Base-by-base conservation (phyloP, 2,888 invertebrate species). In the Ectemnius cavifrons region DNA sequence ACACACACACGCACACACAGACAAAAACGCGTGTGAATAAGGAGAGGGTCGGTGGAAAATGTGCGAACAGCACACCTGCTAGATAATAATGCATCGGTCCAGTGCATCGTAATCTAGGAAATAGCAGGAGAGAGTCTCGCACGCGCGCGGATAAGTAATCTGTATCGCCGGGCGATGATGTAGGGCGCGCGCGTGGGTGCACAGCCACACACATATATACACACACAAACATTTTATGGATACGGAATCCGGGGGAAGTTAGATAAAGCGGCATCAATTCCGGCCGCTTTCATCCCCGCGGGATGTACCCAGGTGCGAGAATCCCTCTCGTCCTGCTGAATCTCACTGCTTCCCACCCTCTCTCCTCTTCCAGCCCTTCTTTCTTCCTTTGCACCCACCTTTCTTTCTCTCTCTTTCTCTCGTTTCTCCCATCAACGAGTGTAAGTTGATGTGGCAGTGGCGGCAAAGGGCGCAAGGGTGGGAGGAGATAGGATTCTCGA, bases 241-340 rank as follows among this genome's bases (percentile, higher is more conserved):
- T 60, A 61, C 63, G 60, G 57, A 63, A 62, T 65, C 37, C 65
- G 37, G 23, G 23, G 73, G 23, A 58, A 61, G 71, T 73, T 73
- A 64, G 64, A 80, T 78, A 78, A 75, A 82, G 81, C 70, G 75
- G 60, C 64, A 62, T 67, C 76, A 71, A 63, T 69, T 70, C 64
- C 28, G 67, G 67, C 28, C 47, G 64, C 61, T 37, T n/a, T 37
- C 63, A 23, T 14, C 49, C 78, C 73, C 71, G 6, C 6, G 82
- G 69, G 80, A 75, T 57, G 71, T 72, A 68, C 81, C 59, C 82
- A 82, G 82, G 82, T 80, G 82, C 59, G 75, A 71, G 68, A 68
- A 82, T 77, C 61, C 49, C 52, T 63, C 56, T 58, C 56, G 61
- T 67, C 68, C 37, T 56, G 68, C 63, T 73, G 67, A 73, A 59